Conservation (phyloP, 2,797 vertebrate species). For the Botia kubotai region DNA sequence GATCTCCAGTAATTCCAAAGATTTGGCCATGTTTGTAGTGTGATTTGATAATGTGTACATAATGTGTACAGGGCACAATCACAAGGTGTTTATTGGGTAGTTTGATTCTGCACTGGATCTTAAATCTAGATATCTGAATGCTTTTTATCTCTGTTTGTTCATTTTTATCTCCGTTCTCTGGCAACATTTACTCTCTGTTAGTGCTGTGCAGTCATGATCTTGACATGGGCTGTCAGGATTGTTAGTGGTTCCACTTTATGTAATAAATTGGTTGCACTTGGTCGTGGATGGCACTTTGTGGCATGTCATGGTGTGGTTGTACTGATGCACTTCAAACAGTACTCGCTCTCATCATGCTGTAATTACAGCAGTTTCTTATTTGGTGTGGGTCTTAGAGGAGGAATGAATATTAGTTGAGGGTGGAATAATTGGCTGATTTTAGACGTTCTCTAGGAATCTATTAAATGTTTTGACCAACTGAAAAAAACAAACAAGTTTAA, state of each 20-base stretch:
- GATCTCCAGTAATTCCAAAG: not conserved
- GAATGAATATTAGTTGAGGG: too few relatives aligned
- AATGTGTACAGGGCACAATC: not conserved
- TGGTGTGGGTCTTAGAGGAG: too few relatives aligned
- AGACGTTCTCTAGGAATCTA: too few relatives aligned
- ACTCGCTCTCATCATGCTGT: not conserved
- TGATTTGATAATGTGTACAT: not conserved
- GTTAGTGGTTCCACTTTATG: not conserved
- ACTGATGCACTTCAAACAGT: not conserved
- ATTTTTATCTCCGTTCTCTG: not conserved
- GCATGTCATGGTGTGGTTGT: not conserved
- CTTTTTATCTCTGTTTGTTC: not conserved
- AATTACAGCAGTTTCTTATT: not conserved
- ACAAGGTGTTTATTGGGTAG: not conserved
- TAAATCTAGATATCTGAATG: not conserved
- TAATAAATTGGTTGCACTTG: slow-evolving; percentile 3
- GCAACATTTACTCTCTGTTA: not conserved
- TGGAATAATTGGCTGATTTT: too few relatives aligned
- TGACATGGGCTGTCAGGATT: slow-evolving; percentile 1
- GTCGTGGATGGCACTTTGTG: not conserved
- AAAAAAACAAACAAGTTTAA: too few relatives aligned
- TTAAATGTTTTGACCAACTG: too few relatives aligned
- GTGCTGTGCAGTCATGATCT: not conserved
- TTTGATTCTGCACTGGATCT: not conserved
- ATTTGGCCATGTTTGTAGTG: slow-evolving; percentile 3